phyloP scores from a whole-genome alignment of 2,113 vertebrate genomes.

The Myotis brandtii region DNA sequence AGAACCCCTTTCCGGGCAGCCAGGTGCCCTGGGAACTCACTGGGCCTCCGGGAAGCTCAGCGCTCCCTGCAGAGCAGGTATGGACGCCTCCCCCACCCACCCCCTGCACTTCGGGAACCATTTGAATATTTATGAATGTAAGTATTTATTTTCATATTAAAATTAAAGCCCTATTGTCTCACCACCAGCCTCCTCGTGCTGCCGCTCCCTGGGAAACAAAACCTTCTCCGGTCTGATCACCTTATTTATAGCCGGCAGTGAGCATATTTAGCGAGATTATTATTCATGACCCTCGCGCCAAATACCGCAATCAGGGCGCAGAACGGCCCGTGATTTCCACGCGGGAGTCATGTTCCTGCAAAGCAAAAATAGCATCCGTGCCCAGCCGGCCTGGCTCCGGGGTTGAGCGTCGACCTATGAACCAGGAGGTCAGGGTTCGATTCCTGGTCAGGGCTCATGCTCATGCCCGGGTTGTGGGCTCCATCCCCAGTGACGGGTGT shows the following conservation, averaged over 20 bases:
- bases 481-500: too few relatives aligned
- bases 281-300: constrained; percentile 90
- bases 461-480: too few relatives aligned
- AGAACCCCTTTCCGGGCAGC: accelerated
- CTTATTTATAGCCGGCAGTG: constrained; percentile 90
- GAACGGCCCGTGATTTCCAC: constrained; percentile 87
- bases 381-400: too few relatives aligned
- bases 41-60: constrained; percentile 50
- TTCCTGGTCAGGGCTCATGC: too few relatives aligned
- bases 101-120: constrained; percentile 69
- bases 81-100: not conserved
- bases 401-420: too few relatives aligned
- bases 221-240: constrained; percentile 84
- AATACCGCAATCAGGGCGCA: constrained; percentile 88
- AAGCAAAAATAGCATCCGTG: constrained; percentile 87
- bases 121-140: constrained; percentile 89
- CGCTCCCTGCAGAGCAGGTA: constrained; percentile 64
- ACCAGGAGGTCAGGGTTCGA: too few relatives aligned
- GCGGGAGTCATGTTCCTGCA: constrained; percentile 84
- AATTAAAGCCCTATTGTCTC: constrained; percentile 89
- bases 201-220: constrained; percentile 81
- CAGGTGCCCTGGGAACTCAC: constrained; percentile 68
- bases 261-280: constrained; percentile 90
- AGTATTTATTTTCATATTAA: constrained; percentile 90
- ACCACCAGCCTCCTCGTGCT: constrained; percentile 87